Percentiles rank a stretch among this genome's conserved stretches.
Conservation (phyloP, 2,113 vertebrate species). For the Bucco capensis region DNA sequence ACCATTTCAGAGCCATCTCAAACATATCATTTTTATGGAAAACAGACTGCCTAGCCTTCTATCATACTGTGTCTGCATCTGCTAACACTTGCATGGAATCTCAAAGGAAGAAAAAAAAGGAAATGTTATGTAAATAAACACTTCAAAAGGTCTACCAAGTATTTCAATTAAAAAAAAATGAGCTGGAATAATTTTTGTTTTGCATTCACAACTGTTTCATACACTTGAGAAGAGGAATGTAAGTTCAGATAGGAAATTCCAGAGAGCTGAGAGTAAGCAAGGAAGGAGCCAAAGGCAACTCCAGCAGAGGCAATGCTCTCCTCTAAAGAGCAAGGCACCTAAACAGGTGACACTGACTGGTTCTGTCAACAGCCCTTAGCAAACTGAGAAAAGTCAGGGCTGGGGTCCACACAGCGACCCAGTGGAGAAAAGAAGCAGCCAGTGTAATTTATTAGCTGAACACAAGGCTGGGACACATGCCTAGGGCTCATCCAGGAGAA, state of each 20-base stretch:
- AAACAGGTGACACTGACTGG: rapidly evolving
- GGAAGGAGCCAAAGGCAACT: background rate
- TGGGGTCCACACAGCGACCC: rapidly evolving
- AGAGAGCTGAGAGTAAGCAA: too few relatives aligned
- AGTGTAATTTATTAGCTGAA: background rate
- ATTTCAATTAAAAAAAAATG: background rate
- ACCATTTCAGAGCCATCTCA: background rate
- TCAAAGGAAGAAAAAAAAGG: constrained; percentile 9
- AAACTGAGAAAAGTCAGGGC: background rate
- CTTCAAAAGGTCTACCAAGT: background rate
- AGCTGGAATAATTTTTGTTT: background rate
- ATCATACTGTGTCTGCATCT: constrained; percentile 10
- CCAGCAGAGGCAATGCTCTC: background rate
- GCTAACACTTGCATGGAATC: background rate
- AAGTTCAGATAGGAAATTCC: background rate
- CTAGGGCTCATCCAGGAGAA: background rate
- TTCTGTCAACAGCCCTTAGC: background rate
- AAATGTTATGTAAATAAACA: constrained; percentile 1
- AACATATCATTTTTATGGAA: background rate
- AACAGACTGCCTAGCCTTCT: background rate
- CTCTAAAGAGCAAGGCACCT: rapidly evolving
- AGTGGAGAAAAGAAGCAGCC: background rate
- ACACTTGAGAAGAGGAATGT: background rate
- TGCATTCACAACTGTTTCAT: background rate
- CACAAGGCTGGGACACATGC: background rate